Evolutionary conservation across 2,888 invertebrate genomes (phyloP).

Genomic region (Troides oblongomaculatus): DNA sequence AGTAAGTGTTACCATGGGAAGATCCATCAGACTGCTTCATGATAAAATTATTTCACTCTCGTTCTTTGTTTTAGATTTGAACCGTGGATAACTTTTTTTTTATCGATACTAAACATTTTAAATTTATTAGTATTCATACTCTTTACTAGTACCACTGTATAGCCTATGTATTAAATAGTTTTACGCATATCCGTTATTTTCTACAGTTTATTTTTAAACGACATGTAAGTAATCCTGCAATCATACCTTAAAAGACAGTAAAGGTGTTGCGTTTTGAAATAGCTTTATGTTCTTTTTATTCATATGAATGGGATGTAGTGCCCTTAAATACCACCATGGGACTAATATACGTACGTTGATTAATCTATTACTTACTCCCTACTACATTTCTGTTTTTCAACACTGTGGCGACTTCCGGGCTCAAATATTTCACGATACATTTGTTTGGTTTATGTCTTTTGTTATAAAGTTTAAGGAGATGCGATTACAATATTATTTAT

Average conservation of each 20-base stretch:
- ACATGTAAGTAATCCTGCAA: constrained; percentile 7
- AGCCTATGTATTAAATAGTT: not conserved
- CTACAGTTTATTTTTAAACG: constrained; percentile 21
- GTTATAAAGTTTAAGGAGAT: not conserved
- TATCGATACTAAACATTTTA: too few relatives aligned
- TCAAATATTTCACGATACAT: not conserved
- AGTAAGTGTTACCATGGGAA: too few relatives aligned
- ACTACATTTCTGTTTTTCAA: not conserved
- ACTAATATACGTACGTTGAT: constrained; percentile 3
- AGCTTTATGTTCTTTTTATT: constrained; percentile 22
- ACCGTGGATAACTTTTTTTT: too few relatives aligned
- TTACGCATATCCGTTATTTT: constrained; percentile 30
- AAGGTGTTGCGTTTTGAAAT: constrained; percentile 26
- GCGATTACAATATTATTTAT: not conserved
- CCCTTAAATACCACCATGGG: constrained; percentile 5
- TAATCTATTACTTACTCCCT: not conserved
- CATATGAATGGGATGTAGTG: constrained; percentile 17
- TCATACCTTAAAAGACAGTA: constrained; percentile 16
- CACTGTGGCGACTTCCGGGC: not conserved
- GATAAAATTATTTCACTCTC: too few relatives aligned
- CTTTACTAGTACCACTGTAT: too few relatives aligned
- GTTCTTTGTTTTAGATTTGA: too few relatives aligned
- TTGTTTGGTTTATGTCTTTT: not conserved
- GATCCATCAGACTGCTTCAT: too few relatives aligned
- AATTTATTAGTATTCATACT: too few relatives aligned